These are phyloP conservation scores for Mesoclemmys tuberculata DNA, from an alignment of 2,113 vertebrate genomes.

Conservation along the genomic window DNA sequence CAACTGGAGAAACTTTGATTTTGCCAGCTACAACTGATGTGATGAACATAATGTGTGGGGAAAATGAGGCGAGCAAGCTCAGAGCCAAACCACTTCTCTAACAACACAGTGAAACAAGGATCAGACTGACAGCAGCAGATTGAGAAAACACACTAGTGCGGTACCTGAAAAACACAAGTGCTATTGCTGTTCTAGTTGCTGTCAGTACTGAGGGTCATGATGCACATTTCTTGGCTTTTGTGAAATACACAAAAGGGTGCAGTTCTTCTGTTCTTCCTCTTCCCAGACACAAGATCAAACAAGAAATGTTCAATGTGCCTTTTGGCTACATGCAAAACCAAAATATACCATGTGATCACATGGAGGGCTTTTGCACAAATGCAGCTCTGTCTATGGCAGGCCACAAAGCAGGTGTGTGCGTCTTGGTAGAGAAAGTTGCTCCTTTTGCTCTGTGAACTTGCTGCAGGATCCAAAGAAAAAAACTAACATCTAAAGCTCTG, in stretches of 20 bases:
- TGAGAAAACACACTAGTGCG: not conserved
- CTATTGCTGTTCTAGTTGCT: not conserved
- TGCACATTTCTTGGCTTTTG: not conserved
- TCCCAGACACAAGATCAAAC: not conserved
- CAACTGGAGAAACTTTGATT: not conserved
- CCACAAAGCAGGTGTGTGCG: not conserved
- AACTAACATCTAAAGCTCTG: not conserved
- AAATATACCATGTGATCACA: not conserved
- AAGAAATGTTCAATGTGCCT: not conserved
- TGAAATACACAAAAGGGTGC: not conserved
- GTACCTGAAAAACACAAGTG: not conserved
- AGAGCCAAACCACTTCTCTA: not conserved
- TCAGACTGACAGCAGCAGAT: not conserved
- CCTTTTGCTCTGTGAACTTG: not conserved
- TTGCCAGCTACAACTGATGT: not conserved
- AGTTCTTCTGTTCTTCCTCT: not conserved
- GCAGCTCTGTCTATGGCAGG: not conserved
- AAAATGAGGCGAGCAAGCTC: not conserved
- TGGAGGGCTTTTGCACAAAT: no score
- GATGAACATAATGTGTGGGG: not conserved
- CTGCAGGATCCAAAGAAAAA: not conserved
- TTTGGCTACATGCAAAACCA: not conserved
- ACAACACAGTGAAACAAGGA: not conserved
- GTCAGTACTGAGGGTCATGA: not conserved
- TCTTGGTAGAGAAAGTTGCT: not conserved